phyloP scores from a whole-genome alignment of 2,888 invertebrate genomes.

The Lingula anatina region DNA sequence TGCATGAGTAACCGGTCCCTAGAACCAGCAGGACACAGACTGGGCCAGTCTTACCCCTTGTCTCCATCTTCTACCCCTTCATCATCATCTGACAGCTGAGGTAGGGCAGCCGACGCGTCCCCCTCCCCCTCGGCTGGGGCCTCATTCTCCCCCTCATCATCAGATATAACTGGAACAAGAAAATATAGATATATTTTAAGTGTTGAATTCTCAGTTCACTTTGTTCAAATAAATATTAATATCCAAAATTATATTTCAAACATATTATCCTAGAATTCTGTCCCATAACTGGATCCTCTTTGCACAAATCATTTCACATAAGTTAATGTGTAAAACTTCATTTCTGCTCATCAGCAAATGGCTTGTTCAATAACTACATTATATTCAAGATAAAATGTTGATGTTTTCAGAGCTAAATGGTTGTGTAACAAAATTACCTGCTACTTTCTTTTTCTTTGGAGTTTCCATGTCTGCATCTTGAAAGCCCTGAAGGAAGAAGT shows the following conservation, averaged over 20 bases:
- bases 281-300: too few relatives aligned
- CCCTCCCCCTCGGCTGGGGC: slow-evolving; percentile 6
- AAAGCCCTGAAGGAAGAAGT: slow-evolving; percentile 33
- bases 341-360: too few relatives aligned
- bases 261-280: too few relatives aligned
- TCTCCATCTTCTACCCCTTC: slow-evolving; percentile 21
- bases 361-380: too few relatives aligned
- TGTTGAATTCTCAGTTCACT: too few relatives aligned
- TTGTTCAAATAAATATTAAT: too few relatives aligned
- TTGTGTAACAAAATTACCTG: slow-evolving; percentile 16
- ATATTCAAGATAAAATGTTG: too few relatives aligned
- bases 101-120: slow-evolving; percentile 15
- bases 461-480: slow-evolving; percentile 42
- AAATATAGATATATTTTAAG: not conserved
- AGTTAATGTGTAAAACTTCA: too few relatives aligned
- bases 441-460: slow-evolving; percentile 34
- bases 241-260: too few relatives aligned
- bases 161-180: slow-evolving; percentile 24
- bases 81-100: slow-evolving; percentile 43
- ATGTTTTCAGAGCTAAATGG: too few relatives aligned
- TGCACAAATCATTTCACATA: too few relatives aligned
- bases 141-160: slow-evolving; percentile 31
- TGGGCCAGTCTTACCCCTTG: slow-evolving; percentile 5
- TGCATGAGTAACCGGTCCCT: too few relatives aligned
- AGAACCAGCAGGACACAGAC: not conserved